Evolutionary conservation across 2,888 invertebrate species (phyloP), one percentile per base, ranked within the genome.

Genomic region (Volucella inflata): DNA sequence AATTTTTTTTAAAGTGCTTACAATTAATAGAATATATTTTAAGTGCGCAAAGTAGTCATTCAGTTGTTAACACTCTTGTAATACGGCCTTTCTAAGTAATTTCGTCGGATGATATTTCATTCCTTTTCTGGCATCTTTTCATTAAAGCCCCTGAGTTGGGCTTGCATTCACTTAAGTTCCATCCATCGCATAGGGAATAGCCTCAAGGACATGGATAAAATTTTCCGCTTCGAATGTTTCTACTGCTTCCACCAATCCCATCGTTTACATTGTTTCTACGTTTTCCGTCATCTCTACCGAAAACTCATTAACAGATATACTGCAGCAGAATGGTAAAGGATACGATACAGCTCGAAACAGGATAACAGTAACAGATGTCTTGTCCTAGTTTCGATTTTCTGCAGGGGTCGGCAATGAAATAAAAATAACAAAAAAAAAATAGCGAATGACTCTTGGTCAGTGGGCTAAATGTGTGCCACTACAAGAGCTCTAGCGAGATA

Each of bases 361-460:
- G 75, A 80, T 71, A 75, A 71, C 75, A 71, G 75, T 75, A 80
- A 80, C 84, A 84, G 67, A 75, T 84, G 84, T 84, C 84, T 79
- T 79, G 79, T 75, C 65, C 84, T 67, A 84, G 65, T 84, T 84
- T 84, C 59, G 21, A 70, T 75, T 74, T 64, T 59, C 11, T 40
- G 14, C 42, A 46, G 30, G 30, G 30, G 30, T 30, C 30, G 30
- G 30, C 30, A 30, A 30, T 6, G 30, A 30, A 30, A 30, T 30
- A 30, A 14, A 77, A 44, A 50, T 12, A 42, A 53, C 38, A 70
- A 10, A 42, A 38, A 42, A 30, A 44, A 57, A 36, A 2, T 42
- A 42, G 17, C 55, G 70, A 79, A 75, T 53, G 79, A 60, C 75
- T 55, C 21, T 57, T 80, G 79, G 79, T 80, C 84, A 84, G 80